Percentiles rank a stretch among this genome's conserved stretches.
phyloP scores from a whole-genome alignment of 2,888 invertebrate species.

The Petrolisthes manimaculis region DNA sequence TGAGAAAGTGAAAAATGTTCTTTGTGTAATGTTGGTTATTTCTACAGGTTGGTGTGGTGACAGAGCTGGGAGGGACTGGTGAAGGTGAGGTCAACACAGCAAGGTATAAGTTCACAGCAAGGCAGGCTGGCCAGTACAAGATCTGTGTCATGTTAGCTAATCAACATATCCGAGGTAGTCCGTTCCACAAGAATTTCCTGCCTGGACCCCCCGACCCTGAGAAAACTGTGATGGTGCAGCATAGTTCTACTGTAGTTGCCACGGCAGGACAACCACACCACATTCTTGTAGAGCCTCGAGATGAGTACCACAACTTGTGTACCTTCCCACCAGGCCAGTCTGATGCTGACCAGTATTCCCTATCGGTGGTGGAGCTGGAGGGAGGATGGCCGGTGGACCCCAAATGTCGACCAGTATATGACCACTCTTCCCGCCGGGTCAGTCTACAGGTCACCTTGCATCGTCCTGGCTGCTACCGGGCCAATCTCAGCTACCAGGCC shows the following conservation, averaged over 20 bases:
- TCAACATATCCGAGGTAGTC: constrained; percentile 83
- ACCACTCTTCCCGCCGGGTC: constrained; percentile 83
- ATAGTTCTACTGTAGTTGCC: constrained; percentile 87
- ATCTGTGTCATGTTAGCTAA: constrained; percentile 87
- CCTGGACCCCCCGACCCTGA: constrained; percentile 88
- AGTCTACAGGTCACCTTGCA: constrained; percentile 83
- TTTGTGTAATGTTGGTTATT: not conserved
- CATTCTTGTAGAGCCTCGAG: constrained; percentile 89
- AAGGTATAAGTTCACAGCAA: constrained; percentile 90
- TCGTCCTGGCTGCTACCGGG: constrained; percentile 85
- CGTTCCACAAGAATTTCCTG: constrained; percentile 84
- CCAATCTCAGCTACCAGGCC: constrained; percentile 82
- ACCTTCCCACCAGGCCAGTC: constrained; percentile 71
- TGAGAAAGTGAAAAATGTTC: not conserved
- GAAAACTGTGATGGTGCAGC: constrained; percentile 85
- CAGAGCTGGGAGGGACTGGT: constrained; percentile 88
- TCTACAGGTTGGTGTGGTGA: constrained; percentile 78
- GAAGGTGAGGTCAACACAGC: constrained; percentile 88
- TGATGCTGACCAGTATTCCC: constrained; percentile 75
- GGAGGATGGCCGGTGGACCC: constrained; percentile 58
- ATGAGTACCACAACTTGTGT: constrained; percentile 90
- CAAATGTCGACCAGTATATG: constrained; percentile 76
- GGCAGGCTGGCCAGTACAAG: constrained; percentile 89
- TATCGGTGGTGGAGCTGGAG: constrained; percentile 70
- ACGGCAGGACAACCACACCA: constrained; percentile 82